Evolutionary conservation across 2,888 invertebrate genomes (phyloP).

Genomic region (Sabatieria punctata): DNA sequence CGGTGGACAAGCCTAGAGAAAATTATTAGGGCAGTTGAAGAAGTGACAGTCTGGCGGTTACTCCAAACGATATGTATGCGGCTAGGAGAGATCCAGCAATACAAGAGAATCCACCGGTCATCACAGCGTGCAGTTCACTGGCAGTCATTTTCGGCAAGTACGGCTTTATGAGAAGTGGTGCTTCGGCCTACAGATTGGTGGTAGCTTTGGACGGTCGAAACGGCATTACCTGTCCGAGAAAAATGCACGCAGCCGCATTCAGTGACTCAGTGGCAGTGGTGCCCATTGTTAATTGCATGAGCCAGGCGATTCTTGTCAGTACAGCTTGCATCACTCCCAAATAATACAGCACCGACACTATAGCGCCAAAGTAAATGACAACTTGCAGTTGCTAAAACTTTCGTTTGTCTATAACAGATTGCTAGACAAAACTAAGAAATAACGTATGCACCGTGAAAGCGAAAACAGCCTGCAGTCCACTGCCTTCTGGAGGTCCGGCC

Average conservation of each 20-base stretch:
- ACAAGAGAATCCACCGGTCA: conserved; percentile 85
- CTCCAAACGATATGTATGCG: conserved; percentile 60
- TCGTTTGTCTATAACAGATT: not conserved
- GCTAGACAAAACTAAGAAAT: no score
- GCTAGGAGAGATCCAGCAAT: conserved; percentile 86
- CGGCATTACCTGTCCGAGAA: conserved; percentile 61
- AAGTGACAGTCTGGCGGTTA: no score
- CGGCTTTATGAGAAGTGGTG: conserved; percentile 68
- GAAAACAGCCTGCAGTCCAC: conserved; percentile 42
- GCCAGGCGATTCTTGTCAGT: conserved; percentile 37
- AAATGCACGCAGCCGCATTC: conserved; percentile 77
- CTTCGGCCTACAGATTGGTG: no score
- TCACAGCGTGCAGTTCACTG: conserved; percentile 78
- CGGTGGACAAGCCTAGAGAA: conserved; percentile 43
- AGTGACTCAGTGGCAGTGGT: conserved; percentile 90
- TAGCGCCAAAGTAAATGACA: conserved; percentile 77
- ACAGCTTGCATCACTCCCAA: conserved; percentile 70
- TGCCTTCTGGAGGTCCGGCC: conserved; percentile 12
- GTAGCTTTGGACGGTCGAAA: not conserved
- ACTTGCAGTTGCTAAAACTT: conserved; percentile 50
- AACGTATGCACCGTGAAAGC: conserved; percentile 70
- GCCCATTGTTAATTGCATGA: conserved; percentile 46
- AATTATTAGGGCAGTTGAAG: not conserved
- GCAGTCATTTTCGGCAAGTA: conserved; percentile 64
- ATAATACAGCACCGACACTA: conserved; percentile 69